These are phyloP conservation scores for Drosophila peninsularis DNA, from an alignment of 2,888 invertebrate species.

Conservation along the genomic window DNA sequence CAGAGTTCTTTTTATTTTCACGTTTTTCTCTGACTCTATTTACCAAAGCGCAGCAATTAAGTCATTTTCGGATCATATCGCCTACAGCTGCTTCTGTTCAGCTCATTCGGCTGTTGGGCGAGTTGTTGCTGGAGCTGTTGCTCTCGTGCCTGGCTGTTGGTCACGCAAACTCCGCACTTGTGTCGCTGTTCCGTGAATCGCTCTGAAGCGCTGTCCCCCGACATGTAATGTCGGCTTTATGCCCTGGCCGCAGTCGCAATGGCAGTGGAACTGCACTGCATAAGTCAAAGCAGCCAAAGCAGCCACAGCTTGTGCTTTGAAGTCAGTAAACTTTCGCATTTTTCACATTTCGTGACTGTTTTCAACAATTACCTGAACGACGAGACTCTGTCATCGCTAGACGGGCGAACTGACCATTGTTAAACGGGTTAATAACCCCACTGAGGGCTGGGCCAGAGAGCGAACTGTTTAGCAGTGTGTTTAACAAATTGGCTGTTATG, in stretches of 20 bases:
- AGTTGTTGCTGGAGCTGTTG: slow-evolving; percentile 1
- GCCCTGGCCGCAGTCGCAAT: slow-evolving; percentile 21
- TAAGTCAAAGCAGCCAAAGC: slow-evolving; percentile 21
- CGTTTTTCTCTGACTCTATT: not conserved
- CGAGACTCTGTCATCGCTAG: slow-evolving; percentile 35
- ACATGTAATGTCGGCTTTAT: slow-evolving; percentile 52
- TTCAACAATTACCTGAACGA: slow-evolving; percentile 68
- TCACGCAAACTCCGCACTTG: slow-evolving; percentile 66
- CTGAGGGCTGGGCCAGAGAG: slow-evolving; percentile 3
- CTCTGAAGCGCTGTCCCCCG: slow-evolving; percentile 29
- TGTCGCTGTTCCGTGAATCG: slow-evolving; percentile 42
- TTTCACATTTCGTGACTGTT: slow-evolving; percentile 71
- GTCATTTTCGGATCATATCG: slow-evolving; percentile 55
- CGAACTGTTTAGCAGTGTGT: slow-evolving; percentile 23
- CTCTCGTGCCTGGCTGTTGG: slow-evolving; percentile 52
- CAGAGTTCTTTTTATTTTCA: slow-evolving; percentile 54
- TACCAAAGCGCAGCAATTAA: slow-evolving; percentile 47
- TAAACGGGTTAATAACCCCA: slow-evolving; percentile 69
- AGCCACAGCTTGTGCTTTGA: slow-evolving; percentile 16
- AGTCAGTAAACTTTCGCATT: slow-evolving; percentile 73
- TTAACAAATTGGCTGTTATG: slow-evolving; percentile 38
- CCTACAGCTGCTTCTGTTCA: slow-evolving; percentile 15
- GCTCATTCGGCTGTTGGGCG: not conserved
- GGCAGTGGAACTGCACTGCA: slow-evolving; percentile 14
- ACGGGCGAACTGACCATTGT: slow-evolving; percentile 57